Percentiles rank a stretch among this genome's conserved stretches.
phyloP scores from a whole-genome alignment of 2,888 invertebrate genomes.

The Argyresthia goedartella region DNA sequence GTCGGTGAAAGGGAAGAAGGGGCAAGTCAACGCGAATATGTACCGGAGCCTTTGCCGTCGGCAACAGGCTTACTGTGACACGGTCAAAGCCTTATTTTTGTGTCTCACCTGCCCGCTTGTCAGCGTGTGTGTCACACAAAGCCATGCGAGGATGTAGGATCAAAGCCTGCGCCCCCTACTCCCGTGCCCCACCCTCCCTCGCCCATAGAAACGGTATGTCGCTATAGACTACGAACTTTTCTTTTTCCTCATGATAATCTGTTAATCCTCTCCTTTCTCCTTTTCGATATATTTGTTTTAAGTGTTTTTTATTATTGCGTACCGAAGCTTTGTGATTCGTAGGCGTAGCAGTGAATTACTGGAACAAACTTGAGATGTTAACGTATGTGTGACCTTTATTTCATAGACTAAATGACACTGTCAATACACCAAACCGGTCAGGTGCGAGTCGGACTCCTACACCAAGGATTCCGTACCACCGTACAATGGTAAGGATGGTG shows the following conservation, averaged over 20 bases:
- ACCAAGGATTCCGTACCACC: too few relatives aligned
- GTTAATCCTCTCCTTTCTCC: not conserved
- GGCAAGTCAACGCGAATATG: slow-evolving; percentile 57
- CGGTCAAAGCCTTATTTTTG: slow-evolving; percentile 70
- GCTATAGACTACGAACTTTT: not conserved
- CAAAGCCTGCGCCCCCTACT: not conserved
- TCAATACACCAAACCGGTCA: too few relatives aligned
- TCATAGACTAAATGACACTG: too few relatives aligned
- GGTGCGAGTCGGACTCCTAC: too few relatives aligned
- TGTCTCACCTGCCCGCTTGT: slow-evolving; percentile 65
- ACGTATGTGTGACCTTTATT: too few relatives aligned
- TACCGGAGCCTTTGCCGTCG: slow-evolving; percentile 66
- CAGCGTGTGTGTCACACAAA: slow-evolving; percentile 58
- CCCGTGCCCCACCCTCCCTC: not conserved
- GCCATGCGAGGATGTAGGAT: slow-evolving; percentile 31
- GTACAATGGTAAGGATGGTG: too few relatives aligned
- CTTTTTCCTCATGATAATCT: not conserved
- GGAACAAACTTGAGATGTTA: too few relatives aligned
- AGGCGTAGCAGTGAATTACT: too few relatives aligned
- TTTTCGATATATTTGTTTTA: too few relatives aligned
- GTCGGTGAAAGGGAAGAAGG: not conserved
- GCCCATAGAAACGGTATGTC: not conserved
- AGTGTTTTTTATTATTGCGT: too few relatives aligned
- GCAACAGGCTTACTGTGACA: slow-evolving; percentile 67
- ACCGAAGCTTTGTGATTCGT: too few relatives aligned